Evolutionary conservation across 2,888 invertebrate species (phyloP), one percentile per base, ranked within the genome.

Genomic region (Ormia ochracea): DNA sequence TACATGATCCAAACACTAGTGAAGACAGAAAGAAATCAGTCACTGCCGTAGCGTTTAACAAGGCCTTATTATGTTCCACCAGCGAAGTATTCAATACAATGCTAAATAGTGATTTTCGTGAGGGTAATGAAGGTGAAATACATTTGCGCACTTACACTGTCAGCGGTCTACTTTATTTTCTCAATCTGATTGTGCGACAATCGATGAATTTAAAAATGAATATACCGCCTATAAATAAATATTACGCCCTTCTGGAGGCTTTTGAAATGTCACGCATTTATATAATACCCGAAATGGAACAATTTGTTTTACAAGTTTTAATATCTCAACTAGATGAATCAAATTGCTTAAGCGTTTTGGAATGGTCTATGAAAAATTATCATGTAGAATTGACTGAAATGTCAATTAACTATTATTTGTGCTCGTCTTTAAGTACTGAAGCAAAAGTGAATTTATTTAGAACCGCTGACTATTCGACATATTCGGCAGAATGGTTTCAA

Each of bases 41-140:
- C 31, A 83, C 77, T 61, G 56, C 56, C 1, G 85, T 86, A 50
- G 84, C 83, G 59, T 90, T 88, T 31, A 88, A 86, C 69, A 90
- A 89, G 76, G 85, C 87, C 76, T 70, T 89, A 50, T 84, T 90
- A 4, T 89, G 88, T 41, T 84, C 87, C 28, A 84, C 85, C 61
- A 90, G 90, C 75, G 90, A 90, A 70, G 90, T 90, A 7, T 90
- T 90, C 76, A 87, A 88, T 79, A 86, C 88, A 36, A 90, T 90
- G 90, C 83, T 90, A 4, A 89, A 88, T 59, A 89, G 89, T 77
- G 85, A 87, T 66, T 90, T 90, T 45, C 86, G 87, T 10, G 90
- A 90, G 78, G 88, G 88, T 1, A 87, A 88, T 28, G 86, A 88
- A 31, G 88, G 88, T 12, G 88, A 89, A 81, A 88, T 90, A 7